Percentiles rank a stretch among this genome's conserved stretches.
Evolutionary conservation across 2,888 invertebrate species (phyloP).

Genomic region (Leptinotarsa peninsularis): DNA sequence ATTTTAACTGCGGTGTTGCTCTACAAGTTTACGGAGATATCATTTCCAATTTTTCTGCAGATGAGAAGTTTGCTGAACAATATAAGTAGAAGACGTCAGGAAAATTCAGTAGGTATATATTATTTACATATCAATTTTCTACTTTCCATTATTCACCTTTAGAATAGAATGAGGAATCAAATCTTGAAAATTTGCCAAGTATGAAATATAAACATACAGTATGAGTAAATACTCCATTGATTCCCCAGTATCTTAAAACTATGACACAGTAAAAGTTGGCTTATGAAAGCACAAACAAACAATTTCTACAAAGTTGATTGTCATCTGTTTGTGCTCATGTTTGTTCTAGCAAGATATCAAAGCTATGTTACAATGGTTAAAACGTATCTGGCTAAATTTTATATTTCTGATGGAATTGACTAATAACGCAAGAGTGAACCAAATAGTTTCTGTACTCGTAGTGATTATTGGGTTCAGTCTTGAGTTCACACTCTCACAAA

Average conservation of each 20-base stretch:
- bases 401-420: slow-evolving; percentile 29
- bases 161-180: slow-evolving; percentile 10
- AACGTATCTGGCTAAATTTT: not conserved
- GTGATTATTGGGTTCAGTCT: not conserved
- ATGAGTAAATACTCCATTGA: not conserved
- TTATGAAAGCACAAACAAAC: slow-evolving; percentile 43
- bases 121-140: slow-evolving; percentile 10
- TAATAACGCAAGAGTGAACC: slow-evolving; percentile 22
- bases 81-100: not conserved
- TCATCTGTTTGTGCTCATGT: slow-evolving; percentile 50
- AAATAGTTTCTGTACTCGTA: not conserved
- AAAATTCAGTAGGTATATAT: not conserved
- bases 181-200: not conserved
- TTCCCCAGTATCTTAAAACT: slow-evolving; percentile 5
- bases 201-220: not conserved
- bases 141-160: not conserved
- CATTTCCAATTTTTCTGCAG: not conserved
- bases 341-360: slow-evolving; percentile 1
- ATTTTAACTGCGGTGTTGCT: too few species aligned
- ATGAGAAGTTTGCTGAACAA: not conserved
- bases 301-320: slow-evolving; percentile 47
- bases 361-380: slow-evolving; percentile 17
- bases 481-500: not conserved
- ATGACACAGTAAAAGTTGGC: slow-evolving; percentile 29
- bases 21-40: too few species aligned